Conservation (phyloP, 2,113 vertebrate species). For the Gopherus evgoodei region DNA sequence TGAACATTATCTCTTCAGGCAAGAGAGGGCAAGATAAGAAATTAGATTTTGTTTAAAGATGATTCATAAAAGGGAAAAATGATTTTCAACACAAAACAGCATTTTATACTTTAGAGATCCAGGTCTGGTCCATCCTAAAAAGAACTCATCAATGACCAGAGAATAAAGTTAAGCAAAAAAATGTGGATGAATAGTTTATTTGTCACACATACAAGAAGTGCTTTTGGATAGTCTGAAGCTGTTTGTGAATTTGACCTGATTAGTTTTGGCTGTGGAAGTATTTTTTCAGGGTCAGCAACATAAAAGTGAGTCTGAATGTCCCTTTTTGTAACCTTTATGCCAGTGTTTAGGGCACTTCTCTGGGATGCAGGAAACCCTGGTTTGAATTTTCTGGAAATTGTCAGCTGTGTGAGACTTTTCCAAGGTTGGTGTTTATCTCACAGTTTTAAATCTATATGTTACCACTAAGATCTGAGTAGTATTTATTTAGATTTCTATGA, state of each 20-base stretch:
- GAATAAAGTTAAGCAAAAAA: background rate
- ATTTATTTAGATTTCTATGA: background rate
- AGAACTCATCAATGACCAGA: background rate
- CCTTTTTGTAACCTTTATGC: background rate
- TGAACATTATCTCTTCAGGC: background rate
- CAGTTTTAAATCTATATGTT: slow-evolving; percentile 9
- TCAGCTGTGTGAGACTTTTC: slow-evolving; percentile 48
- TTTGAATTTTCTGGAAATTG: slow-evolving; percentile 25
- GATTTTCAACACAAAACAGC: background rate
- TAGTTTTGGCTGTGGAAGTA: background rate
- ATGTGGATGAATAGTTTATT: background rate
- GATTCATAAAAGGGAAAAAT: background rate
- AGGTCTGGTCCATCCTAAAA: background rate
- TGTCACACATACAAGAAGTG: background rate
- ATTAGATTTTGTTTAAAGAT: background rate
- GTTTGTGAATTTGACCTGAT: background rate
- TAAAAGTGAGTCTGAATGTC: background rate
- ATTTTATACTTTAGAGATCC: background rate
- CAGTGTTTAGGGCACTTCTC: background rate
- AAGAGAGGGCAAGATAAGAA: background rate
- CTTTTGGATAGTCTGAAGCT: background rate
- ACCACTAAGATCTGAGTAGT: background rate
- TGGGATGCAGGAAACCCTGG: background rate
- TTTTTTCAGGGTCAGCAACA: background rate
- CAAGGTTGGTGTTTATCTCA: slow-evolving; percentile 40